A percentile compares a stretch with the other conserved stretches of the same genome.
phyloP scores from a whole-genome alignment of 1,140 invertebrate species.

The Bactericera cockerelli region DNA sequence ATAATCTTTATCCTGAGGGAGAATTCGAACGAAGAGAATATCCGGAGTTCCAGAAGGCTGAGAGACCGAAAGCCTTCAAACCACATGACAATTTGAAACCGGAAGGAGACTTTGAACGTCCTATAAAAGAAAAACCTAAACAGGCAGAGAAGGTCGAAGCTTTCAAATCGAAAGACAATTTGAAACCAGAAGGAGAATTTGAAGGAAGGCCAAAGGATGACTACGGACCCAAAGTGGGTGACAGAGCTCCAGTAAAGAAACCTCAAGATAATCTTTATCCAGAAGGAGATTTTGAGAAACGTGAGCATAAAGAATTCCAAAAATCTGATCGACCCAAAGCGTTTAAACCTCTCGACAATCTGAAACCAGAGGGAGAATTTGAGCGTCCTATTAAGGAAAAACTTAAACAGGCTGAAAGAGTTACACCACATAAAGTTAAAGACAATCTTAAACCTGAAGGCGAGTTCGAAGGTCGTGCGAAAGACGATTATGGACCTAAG shows the following conservation, averaged over 20 bases:
- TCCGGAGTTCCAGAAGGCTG: not conserved
- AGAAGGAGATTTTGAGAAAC: slow-evolving; percentile 46
- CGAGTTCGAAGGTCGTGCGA: slow-evolving; percentile 29
- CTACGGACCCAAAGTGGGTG: slow-evolving; percentile 33
- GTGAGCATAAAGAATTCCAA: slow-evolving; percentile 33
- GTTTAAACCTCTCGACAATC: slow-evolving; percentile 34
- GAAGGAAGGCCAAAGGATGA: slow-evolving; percentile 36
- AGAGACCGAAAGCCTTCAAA: slow-evolving; percentile 28
- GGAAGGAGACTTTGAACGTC: slow-evolving; percentile 31
- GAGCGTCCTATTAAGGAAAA: not conserved
- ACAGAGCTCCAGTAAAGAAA: slow-evolving; percentile 29
- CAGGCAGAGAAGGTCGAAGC: slow-evolving; percentile 39
- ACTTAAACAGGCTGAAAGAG: slow-evolving; percentile 34
- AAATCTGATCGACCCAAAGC: slow-evolving; percentile 25
- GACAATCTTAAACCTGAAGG: slow-evolving; percentile 42
- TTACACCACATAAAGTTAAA: slow-evolving; percentile 36
- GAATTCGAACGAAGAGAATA: slow-evolving; percentile 25
- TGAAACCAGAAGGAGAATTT: slow-evolving; percentile 45
- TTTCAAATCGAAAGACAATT: slow-evolving; percentile 35
- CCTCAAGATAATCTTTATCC: slow-evolving; percentile 40
- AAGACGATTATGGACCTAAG: slow-evolving; percentile 28
- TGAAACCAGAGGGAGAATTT: slow-evolving; percentile 35
- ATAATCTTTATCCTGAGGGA: slow-evolving; percentile 34
- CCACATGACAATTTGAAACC: slow-evolving; percentile 35
- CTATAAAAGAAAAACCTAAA: slow-evolving; percentile 27